Evolutionary conservation across 2,797 vertebrate genomes (phyloP).

Genomic region (Lemur catta): DNA sequence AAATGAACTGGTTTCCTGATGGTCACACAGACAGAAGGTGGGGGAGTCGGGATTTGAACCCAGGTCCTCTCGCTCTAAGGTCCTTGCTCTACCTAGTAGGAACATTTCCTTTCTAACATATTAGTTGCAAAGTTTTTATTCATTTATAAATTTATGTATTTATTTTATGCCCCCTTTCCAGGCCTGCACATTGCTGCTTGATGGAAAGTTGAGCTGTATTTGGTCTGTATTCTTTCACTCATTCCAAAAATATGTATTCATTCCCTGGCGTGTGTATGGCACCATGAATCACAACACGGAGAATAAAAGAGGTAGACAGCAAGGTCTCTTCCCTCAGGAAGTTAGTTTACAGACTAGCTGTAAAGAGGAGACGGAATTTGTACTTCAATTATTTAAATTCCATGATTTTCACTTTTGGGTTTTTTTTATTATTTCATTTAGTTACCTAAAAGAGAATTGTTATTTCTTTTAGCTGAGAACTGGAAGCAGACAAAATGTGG

Average conservation of each 20-base stretch:
- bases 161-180: neutral
- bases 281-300: neutral
- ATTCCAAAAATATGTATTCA: neutral
- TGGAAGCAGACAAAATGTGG: neutral
- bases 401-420: neutral
- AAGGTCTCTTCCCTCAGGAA: neutral
- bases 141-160: neutral
- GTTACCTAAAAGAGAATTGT: slow-evolving; percentile 21
- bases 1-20: neutral
- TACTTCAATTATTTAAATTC: slow-evolving; percentile 51
- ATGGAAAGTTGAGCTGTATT: neutral
- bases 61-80: neutral
- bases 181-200: neutral
- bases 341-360: neutral
- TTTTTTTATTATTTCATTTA: neutral
- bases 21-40: neutral
- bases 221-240: neutral
- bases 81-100: neutral
- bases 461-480: neutral
- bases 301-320: neutral
- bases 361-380: slow-evolving; percentile 25
- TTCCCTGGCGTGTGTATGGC: neutral
- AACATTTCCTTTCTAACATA: neutral
- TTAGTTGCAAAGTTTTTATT: neutral
- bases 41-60: neutral